phyloP scores from a whole-genome alignment of 1,140 invertebrate species.

The Aphis gossypii region DNA sequence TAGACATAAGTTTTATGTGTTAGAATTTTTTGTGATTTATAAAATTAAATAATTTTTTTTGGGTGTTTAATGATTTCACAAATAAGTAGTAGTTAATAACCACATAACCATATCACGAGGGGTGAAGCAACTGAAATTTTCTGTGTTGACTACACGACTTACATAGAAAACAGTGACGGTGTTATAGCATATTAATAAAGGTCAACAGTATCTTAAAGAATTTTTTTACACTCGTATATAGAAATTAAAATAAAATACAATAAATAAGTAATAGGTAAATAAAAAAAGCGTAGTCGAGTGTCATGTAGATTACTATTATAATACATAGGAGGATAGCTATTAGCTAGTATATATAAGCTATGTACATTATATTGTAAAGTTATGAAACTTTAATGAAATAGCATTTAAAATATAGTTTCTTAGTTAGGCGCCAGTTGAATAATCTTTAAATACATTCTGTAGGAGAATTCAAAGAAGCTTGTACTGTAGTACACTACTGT shows the following conservation, averaged over 20 bases:
- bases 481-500: neutral
- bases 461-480: neutral
- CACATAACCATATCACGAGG: too few species aligned
- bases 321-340: too few species aligned
- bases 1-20: neutral
- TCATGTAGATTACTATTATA: too few species aligned
- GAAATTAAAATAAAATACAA: neutral
- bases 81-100: neutral
- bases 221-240: too few species aligned
- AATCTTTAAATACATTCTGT: neutral
- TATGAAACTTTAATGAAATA: too few species aligned
- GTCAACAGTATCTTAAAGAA: neutral
- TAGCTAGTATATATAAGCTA: too few species aligned
- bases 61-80: neutral
- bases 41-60: neutral
- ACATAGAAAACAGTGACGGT: neutral
- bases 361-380: neutral
- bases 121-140: neutral
- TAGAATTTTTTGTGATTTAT: neutral
- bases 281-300: neutral
- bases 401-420: neutral
- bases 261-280: neutral
- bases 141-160: neutral
- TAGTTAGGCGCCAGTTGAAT: neutral
- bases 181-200: neutral